These are phyloP conservation scores for Pteruthius melanotis DNA, from an alignment of 2,113 vertebrate genomes.

Conservation along the genomic window DNA sequence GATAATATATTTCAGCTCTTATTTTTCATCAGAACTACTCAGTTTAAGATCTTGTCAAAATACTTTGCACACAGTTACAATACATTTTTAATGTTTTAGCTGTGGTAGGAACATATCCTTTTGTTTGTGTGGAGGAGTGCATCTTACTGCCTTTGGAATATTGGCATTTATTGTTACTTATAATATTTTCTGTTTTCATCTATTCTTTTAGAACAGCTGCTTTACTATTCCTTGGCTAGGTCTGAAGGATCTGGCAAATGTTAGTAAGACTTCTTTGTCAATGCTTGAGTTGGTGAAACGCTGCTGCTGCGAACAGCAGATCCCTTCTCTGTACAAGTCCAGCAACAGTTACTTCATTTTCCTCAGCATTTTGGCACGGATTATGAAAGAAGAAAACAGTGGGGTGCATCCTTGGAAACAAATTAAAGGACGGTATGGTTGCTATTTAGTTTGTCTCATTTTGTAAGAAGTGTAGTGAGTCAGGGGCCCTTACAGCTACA, in stretches of 20 bases:
- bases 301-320: conserved; percentile 77
- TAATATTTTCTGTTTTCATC: not conserved
- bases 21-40: not conserved
- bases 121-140: not conserved
- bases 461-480: not conserved
- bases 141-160: not conserved
- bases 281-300: conserved; percentile 85
- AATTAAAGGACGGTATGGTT: conserved; percentile 91
- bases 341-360: conserved; percentile 93
- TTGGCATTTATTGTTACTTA: not conserved
- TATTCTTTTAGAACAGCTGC: conserved; percentile 77
- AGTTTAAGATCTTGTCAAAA: not conserved
- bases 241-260: conserved; percentile 79
- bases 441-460: not conserved
- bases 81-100: not conserved
- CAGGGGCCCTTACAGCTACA: not conserved
- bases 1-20: not conserved
- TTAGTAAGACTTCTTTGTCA: conserved; percentile 83
- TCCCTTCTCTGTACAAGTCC: conserved; percentile 79
- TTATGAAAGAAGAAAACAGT: conserved; percentile 79
- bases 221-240: conserved; percentile 93
- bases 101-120: not conserved
- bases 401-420: conserved; percentile 90
- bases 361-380: conserved; percentile 85
- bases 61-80: not conserved